Conservation (phyloP, 2,888 invertebrate genomes). For the Cephalotes varians region DNA sequence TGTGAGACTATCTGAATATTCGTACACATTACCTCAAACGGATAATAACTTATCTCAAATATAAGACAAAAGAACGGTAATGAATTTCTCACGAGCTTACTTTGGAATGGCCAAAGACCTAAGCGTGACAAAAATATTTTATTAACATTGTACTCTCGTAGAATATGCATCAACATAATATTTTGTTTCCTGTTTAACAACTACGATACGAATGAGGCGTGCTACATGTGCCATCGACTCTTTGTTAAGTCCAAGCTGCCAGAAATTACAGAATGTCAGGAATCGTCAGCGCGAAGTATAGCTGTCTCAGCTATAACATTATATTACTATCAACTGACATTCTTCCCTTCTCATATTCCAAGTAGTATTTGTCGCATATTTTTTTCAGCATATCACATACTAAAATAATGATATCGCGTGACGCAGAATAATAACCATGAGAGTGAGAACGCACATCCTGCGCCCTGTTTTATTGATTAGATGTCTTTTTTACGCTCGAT, state of each 20-base stretch:
- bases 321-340: neutral
- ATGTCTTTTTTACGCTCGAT: neutral
- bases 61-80: neutral
- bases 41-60: slow-evolving; percentile 6
- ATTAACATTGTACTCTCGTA: slow-evolving; percentile 23
- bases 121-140: slow-evolving; percentile 18
- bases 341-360: neutral
- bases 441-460: neutral
- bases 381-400: neutral
- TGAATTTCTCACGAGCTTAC: neutral
- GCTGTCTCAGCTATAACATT: neutral
- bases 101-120: slow-evolving; percentile 26
- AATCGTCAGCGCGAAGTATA: neutral
- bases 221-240: neutral
- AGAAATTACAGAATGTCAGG: neutral
- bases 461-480: neutral
- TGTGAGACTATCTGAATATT: neutral
- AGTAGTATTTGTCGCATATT: neutral
- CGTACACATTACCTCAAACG: slow-evolving; percentile 23
- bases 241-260: neutral
- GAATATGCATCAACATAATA: neutral
- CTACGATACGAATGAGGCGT: neutral
- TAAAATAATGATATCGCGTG: neutral
- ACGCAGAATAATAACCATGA: neutral
- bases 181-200: neutral